Base-by-base conservation (phyloP, 2,113 vertebrate species). In the Monopterus albus region DNA sequence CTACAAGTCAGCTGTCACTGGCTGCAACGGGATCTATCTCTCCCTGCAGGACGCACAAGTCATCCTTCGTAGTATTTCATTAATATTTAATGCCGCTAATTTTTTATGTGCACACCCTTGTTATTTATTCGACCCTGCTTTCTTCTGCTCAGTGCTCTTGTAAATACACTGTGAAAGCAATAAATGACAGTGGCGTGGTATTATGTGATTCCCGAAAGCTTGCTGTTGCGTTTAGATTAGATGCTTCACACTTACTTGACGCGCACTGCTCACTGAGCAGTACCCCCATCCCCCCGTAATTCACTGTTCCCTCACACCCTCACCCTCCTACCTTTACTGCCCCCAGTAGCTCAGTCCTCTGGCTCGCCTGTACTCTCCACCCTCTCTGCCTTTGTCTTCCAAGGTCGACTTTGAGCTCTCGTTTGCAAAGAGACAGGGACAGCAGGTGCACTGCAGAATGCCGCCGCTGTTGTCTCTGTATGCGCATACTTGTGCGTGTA, bases 391-490 rank as follows among this genome's bases (percentile, higher is more conserved):
- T n/a, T n/a, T n/a, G n/a, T n/a, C n/a, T 56, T 47, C 78, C 87
- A 91, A 90, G 88, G 90, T 88, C 78, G 75, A 76, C 61, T 74
- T 39, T 53, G 65, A 84, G 76, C 78, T 64, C 62, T 50, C 21
- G 1, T 72, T 71, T 56, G 55, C 58, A 57, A 28, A 66, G 73
- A 72, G 82, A 78, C 82, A 66, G 78, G 81, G 90, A 86, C 79
- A 90, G 85, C 75, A 87, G 82, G 72, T 72, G 79, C 74, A 50
- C 75, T 77, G 82, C 86, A 83, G 86, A 78, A 82, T 72, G 80
- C 74, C n/a, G n/a, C n/a, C n/a, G n/a, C n/a, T n/a, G n/a, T 65
- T 67, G 15, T 45, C 5, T 23, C 65, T 60, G 65, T 6, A 13
- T 52, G 58, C 39, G 25, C 31, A 43, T 38, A 57, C 5, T 7